Percentiles rank a stretch among this genome's conserved stretches.
These are phyloP conservation scores for Kobus ellipsiprymnus DNA, from an alignment of 2,113 vertebrate species.

Conservation along the genomic window DNA sequence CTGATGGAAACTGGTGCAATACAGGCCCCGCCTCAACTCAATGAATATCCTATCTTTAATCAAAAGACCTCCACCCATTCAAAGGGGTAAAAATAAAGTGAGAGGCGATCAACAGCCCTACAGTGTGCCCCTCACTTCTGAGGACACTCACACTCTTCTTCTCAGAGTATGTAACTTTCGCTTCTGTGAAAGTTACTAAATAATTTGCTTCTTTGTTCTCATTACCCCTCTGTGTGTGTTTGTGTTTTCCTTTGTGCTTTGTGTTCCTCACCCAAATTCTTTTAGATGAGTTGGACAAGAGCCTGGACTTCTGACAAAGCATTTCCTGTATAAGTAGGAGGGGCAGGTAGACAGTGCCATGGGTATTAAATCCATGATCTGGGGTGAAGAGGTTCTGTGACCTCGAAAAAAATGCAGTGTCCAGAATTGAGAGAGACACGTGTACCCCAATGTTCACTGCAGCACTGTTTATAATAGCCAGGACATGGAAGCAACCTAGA, in stretches of 20 bases:
- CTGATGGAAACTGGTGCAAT: not conserved
- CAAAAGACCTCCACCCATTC: not conserved
- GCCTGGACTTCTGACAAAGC: not conserved
- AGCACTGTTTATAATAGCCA: no score
- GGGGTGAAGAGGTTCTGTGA: not conserved
- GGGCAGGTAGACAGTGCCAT: not conserved
- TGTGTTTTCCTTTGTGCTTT: not conserved
- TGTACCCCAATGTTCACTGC: no score
- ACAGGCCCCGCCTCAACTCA: fast-evolving
- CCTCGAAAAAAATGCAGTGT: not conserved
- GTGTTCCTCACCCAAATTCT: not conserved
- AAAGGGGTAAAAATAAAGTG: not conserved
- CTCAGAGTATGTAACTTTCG: fast-evolving
- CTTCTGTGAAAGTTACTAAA: not conserved
- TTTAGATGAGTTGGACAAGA: not conserved
- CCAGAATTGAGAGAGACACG: no score
- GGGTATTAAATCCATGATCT: not conserved
- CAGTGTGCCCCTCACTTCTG: not conserved
- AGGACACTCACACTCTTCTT: not conserved
- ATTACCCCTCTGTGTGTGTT: not conserved
- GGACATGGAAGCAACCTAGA: no score
- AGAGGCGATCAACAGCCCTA: not conserved
- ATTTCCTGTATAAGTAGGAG: not conserved
- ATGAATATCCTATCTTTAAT: not conserved
- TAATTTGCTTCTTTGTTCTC: not conserved